phyloP scores from a whole-genome alignment of 2,113 vertebrate species.

The Puffinus mauretanicus region DNA sequence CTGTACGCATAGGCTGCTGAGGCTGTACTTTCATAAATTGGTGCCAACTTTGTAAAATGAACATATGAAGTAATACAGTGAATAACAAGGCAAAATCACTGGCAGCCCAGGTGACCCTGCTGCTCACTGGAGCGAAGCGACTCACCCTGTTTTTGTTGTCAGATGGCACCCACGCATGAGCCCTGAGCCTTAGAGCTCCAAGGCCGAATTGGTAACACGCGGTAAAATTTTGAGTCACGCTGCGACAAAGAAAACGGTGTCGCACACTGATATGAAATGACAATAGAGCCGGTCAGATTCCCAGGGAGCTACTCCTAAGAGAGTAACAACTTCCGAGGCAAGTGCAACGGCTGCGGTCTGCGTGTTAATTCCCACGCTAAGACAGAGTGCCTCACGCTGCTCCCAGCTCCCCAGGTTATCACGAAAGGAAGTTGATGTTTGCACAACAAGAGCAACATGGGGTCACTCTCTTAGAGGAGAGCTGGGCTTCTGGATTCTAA shows the following conservation, averaged over 20 bases:
- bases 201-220: not conserved
- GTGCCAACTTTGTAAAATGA: not conserved
- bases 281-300: not conserved
- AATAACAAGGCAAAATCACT: not conserved
- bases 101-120: not conserved
- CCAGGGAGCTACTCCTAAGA: not conserved
- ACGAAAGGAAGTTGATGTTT: not conserved
- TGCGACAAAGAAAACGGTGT: not conserved
- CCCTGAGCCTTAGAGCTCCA: not conserved
- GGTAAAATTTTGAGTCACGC: fast-evolving
- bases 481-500: not conserved
- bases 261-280: not conserved
- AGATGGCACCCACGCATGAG: not conserved
- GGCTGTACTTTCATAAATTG: not conserved
- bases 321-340: not conserved
- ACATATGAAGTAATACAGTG: not conserved
- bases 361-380: not conserved
- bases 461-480: not conserved
- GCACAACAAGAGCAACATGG: not conserved
- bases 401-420: not conserved
- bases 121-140: not conserved
- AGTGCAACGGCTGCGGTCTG: not conserved
- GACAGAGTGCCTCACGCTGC: not conserved
- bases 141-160: not conserved
- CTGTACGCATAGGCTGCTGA: not conserved